Evolutionary conservation across 2,113 vertebrate genomes (phyloP).

Genomic region (Proterorhinus semilunaris): DNA sequence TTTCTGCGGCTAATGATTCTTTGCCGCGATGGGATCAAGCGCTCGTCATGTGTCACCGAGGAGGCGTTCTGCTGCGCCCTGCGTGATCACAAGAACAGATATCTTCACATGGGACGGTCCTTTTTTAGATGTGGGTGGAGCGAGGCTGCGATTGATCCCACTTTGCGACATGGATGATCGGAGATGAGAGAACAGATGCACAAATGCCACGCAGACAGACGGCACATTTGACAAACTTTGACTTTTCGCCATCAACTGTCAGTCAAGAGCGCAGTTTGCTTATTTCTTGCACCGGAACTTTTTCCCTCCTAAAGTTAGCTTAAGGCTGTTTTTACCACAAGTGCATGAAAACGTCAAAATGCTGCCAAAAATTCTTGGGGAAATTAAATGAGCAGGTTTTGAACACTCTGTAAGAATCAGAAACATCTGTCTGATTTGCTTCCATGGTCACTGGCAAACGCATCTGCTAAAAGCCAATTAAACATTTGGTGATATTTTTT

Average conservation of each 20-base stretch:
- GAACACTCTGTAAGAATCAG: slow-evolving; percentile 42
- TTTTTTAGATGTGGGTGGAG: background rate
- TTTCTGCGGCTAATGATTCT: slow-evolving; percentile 71
- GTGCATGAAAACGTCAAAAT: slow-evolving; percentile 34
- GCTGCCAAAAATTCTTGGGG: slow-evolving; percentile 51
- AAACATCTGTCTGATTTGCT: slow-evolving; percentile 67
- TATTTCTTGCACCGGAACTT: slow-evolving; percentile 30
- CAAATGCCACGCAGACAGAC: slow-evolving; percentile 43
- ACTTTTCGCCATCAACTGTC: slow-evolving; percentile 63
- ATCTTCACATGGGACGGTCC: slow-evolving; percentile 21
- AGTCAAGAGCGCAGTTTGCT: slow-evolving; percentile 35
- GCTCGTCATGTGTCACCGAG: slow-evolving; percentile 67
- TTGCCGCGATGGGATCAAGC: slow-evolving; percentile 66
- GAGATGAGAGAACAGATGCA: slow-evolving; percentile 47
- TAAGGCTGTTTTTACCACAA: slow-evolving; percentile 27
- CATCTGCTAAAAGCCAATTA: slow-evolving; percentile 31
- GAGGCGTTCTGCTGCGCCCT: slow-evolving; percentile 43
- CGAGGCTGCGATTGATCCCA: slow-evolving; percentile 48
- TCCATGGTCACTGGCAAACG: slow-evolving; percentile 45
- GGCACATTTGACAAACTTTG: slow-evolving; percentile 44
- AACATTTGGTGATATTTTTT: background rate
- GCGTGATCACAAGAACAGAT: slow-evolving; percentile 27
- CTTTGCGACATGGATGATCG: slow-evolving; percentile 56
- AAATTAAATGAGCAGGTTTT: slow-evolving; percentile 60
- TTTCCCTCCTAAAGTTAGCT: slow-evolving; percentile 46